Evolutionary conservation across 1,140 invertebrate genomes (phyloP).

Genomic region (Varroa destructor): DNA sequence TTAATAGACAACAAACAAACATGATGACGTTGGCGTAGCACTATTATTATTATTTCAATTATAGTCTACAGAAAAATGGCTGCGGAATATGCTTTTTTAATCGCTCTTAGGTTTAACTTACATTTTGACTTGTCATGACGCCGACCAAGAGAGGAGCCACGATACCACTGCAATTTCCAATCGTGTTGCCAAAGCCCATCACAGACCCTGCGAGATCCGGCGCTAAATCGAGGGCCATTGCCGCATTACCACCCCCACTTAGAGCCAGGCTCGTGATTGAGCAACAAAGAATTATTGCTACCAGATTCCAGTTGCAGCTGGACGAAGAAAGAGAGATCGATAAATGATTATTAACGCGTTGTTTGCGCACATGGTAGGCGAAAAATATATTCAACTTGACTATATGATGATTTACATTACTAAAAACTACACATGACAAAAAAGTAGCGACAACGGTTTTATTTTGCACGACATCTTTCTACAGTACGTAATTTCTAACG

Average conservation of each 20-base stretch:
- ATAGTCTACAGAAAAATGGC: no score
- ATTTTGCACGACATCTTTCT: no score
- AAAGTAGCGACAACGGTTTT: no score
- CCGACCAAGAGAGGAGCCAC: background rate
- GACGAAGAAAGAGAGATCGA: background rate
- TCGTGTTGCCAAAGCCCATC: conserved; percentile 16
- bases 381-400: no score
- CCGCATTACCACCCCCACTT: background rate
- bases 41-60: no score
- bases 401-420: no score
- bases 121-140: background rate
- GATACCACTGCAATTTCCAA: background rate
- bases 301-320: background rate
- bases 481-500: no score
- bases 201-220: conserved; percentile 19
- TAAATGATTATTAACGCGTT: no score
- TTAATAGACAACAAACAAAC: background rate
- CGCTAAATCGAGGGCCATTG: conserved; percentile 1
- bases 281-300: conserved; percentile 1
- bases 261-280: background rate
- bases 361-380: no score
- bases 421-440: no score
- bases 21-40: background rate
- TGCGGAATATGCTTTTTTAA: no score
- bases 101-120: background rate